Evolutionary conservation across 2,113 vertebrate species (phyloP).

Genomic region (Coptodon bakossiorum): DNA sequence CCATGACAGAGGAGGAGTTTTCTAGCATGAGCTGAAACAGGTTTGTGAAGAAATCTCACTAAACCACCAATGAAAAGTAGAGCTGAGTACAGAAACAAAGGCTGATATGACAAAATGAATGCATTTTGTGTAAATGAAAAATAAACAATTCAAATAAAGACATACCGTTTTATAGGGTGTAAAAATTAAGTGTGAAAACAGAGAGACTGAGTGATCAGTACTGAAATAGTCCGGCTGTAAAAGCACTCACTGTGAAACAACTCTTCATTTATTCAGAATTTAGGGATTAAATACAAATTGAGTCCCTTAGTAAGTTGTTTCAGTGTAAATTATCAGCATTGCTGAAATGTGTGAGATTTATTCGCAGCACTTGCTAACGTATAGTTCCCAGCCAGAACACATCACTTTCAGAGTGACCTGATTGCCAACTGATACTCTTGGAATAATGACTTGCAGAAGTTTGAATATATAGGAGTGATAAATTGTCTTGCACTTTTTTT

Average conservation of each 20-base stretch:
- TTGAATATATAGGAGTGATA: accelerated
- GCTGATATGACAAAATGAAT: background rate
- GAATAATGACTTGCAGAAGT: background rate
- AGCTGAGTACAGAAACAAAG: background rate
- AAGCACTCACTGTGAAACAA: accelerated
- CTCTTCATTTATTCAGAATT: background rate
- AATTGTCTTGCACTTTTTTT: background rate
- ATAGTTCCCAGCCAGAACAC: background rate
- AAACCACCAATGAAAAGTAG: background rate
- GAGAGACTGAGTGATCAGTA: background rate
- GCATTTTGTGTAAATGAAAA: accelerated
- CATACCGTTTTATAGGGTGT: accelerated
- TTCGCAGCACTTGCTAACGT: accelerated
- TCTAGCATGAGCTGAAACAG: background rate
- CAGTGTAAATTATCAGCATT: background rate
- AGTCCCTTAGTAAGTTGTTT: accelerated
- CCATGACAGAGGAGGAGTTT: background rate
- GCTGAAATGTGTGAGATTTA: background rate
- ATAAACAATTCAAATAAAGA: background rate
- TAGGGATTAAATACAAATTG: background rate
- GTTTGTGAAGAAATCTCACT: conserved; percentile 1
- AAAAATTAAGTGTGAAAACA: accelerated
- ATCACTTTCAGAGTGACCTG: accelerated
- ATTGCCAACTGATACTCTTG: background rate
- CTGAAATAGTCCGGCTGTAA: accelerated